Base-by-base conservation (phyloP, 2,797 vertebrate genomes). In the Anniella stebbinsi region DNA sequence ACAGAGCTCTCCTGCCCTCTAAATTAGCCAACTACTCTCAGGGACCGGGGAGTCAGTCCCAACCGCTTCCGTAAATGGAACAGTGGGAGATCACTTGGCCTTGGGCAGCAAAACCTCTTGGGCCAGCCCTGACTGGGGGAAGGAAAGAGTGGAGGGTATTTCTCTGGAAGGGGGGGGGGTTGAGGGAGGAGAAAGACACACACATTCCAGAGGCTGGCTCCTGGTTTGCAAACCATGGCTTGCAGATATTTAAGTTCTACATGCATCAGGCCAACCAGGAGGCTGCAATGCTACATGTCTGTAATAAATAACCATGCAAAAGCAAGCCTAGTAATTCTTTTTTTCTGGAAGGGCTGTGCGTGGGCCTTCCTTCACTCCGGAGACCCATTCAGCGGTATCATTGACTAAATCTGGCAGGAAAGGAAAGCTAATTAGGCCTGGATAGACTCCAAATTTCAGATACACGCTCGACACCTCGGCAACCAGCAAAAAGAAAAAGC, bases 351-450 rank as follows among this genome's bases (percentile, higher is more conserved):
- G 28, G 7, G 23, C 66, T 72, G 48, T 38, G 33, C n/a, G 33
- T 45, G 82, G 30, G 28, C 41, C 80, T 28, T 69, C 28, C 41
- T 77, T 77, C n/a, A 33, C 45, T 38, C 28, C 3, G 13, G n/a
- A 60, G 67, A 45, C 30, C 66, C n/a, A 23, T 48, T 51, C 85
- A 69, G 38, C 13, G 3, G 45, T 13, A 70, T 9, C 48, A 33
- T 38, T 57, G 82, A 41, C 84, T 70, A 78, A 80, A 80, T 85
- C 63, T 86, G 83, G 36, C 75, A 80, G 36, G 51, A 60, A 80
- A 36, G n/a, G 45, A 70, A 89, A 21, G 48, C 75, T 85, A 83
- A 88, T 88, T 63, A 88, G 69, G 54, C 38, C 36, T 80, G 33
- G 88, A 57, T 30, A 5, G 25, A 38, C 17, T 54, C 83, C 82